phyloP scores from a whole-genome alignment of 2,888 invertebrate species.

The Penaeus monodon region DNA sequence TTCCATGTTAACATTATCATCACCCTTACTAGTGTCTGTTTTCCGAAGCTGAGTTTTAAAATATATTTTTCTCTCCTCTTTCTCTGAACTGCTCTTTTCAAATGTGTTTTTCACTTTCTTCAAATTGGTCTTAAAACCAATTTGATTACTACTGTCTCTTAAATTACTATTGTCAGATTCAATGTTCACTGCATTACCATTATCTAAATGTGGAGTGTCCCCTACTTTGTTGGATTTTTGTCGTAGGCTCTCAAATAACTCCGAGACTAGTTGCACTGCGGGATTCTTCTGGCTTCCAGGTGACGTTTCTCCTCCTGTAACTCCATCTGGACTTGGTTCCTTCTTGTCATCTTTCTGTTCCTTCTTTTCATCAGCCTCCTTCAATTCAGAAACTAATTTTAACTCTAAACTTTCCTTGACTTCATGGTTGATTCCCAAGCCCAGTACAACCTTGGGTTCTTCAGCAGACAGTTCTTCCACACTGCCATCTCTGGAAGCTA shows the following conservation, averaged over 20 bases:
- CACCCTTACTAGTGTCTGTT: conserved; percentile 62
- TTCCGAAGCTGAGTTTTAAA: conserved; percentile 67
- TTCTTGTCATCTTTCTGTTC: conserved; percentile 37
- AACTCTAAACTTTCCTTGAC: conserved; percentile 81
- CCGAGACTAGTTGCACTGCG: conserved; percentile 84
- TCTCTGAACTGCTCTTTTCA: conserved; percentile 51
- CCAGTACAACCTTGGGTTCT: conserved; percentile 33
- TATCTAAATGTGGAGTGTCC: conserved; percentile 36
- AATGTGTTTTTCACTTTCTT: conserved; percentile 69
- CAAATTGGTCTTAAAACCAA: conserved; percentile 74
- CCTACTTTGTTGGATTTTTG: conserved; percentile 55
- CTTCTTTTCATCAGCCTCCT: conserved; percentile 81
- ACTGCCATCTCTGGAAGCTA: conserved; percentile 56
- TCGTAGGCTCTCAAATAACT: conserved; percentile 83
- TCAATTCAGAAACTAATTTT: conserved; percentile 86
- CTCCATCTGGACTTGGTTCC: conserved; percentile 9
- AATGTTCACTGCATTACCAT: conserved; percentile 28
- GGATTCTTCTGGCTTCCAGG: conserved; percentile 71
- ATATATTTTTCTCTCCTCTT: conserved; percentile 64
- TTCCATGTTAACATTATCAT: conserved; percentile 39
- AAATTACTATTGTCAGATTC: conserved; percentile 26
- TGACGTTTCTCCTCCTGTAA: conserved; percentile 7
- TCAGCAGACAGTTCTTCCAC: conserved; percentile 47
- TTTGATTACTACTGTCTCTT: conserved; percentile 60
- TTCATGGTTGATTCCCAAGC: conserved; percentile 48